Evolutionary conservation across 1,140 invertebrate genomes (phyloP).

Genomic region (Copidosoma floridanum): DNA sequence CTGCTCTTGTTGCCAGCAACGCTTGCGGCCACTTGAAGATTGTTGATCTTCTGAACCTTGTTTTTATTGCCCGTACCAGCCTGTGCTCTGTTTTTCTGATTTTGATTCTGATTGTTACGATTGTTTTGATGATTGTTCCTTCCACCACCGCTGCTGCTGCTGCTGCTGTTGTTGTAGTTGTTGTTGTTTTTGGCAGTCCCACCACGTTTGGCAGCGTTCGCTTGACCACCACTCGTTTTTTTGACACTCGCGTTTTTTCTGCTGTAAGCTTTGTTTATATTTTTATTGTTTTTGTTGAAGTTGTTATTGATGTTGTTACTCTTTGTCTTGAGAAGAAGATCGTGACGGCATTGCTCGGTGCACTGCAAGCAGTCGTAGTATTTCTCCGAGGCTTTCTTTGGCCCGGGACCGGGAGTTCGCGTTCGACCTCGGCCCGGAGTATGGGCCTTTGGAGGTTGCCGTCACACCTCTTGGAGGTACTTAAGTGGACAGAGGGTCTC

Average conservation of each 20-base stretch:
- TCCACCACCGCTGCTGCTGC: background rate
- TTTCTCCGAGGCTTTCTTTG: slow-evolving; percentile 45
- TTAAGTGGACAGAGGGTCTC: slow-evolving; percentile 70
- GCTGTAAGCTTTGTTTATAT: background rate
- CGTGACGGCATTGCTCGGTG: slow-evolving; percentile 50
- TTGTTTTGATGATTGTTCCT: slow-evolving; percentile 5
- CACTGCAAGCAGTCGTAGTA: slow-evolving; percentile 57
- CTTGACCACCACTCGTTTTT: background rate
- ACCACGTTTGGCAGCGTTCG: background rate
- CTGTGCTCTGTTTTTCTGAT: slow-evolving; percentile 9
- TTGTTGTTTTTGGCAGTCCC: slow-evolving; percentile 4
- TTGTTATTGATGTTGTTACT: slow-evolving; percentile 28
- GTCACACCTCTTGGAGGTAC: slow-evolving; percentile 84
- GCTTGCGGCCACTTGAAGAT: background rate
- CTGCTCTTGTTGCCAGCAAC: background rate
- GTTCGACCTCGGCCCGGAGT: slow-evolving; percentile 33
- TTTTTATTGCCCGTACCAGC: background rate
- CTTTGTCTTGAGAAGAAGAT: slow-evolving; percentile 39
- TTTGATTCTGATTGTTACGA: slow-evolving; percentile 11
- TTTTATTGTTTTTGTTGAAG: slow-evolving; percentile 24
- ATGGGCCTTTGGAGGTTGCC: slow-evolving; percentile 45
- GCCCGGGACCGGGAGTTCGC: slow-evolving; percentile 39
- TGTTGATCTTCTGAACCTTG: slow-evolving; percentile 15
- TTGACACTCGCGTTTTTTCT: background rate
- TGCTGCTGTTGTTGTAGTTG: slow-evolving; percentile 30